Base-by-base conservation (phyloP, 2,797 vertebrate genomes). In the Tenualosa ilisha region DNA sequence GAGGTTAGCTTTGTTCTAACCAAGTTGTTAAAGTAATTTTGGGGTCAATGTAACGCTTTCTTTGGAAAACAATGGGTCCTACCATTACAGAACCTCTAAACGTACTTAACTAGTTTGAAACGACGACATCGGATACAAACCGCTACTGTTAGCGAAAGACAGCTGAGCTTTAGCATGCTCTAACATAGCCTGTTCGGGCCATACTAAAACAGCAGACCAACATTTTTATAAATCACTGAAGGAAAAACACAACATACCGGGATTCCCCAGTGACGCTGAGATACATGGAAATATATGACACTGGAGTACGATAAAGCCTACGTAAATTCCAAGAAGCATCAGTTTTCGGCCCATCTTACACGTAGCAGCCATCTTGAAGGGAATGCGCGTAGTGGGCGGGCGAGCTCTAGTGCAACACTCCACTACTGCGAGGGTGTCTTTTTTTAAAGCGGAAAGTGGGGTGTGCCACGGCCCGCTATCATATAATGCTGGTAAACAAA, bases 341-440 rank as follows among this genome's bases (percentile, higher is more conserved):
- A 68, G 1, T 87, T 85, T 87, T 72, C 83, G 88, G 5, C 24
- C 82, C 86, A 87, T 92, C 88, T 50, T 91, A 31, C 90, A 81
- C 56, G 40, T 56, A 9, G 87, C 54, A 91, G 94, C 94, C 95
- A 96, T 95, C 91, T 95, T 95, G 89, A 13, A 89, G 87, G 88
- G 81, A 91, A 68, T 49, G 84, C 9, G 12, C 22, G 20, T 43
- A 22, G 40, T 75, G 68, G 40, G 72, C 17, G 40, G 72, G 37
- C 13, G 17, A 22, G 17, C 20, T 8, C 15, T 40, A 46, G 37
- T 46, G 37, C 72, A 72, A 37, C 31, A 72, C 31, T 51, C 50
- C 6, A 37, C 68, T 40, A 3, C 63, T 65, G 63, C 37, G 72
- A 46, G 40, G n/a, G 50, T 51, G 50, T 51, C 8, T 17, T 54